Percentiles rank a stretch among this genome's conserved stretches.
phyloP scores from a whole-genome alignment of 2,888 invertebrate species.

The Eilema depressum region DNA sequence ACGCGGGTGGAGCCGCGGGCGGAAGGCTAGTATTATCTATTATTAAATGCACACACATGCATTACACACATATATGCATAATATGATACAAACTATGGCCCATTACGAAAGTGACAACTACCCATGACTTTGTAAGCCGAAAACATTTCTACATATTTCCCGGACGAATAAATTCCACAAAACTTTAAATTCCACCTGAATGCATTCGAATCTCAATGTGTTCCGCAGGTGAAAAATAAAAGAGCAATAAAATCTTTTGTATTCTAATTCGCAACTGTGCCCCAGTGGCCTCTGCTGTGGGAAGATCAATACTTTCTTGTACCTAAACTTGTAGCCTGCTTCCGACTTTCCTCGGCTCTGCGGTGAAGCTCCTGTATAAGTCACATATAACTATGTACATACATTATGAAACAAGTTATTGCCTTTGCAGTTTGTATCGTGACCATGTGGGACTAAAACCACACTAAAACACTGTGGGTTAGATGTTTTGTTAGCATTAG shows the following conservation, averaged over 20 bases:
- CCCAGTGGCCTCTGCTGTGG: conserved; percentile 14
- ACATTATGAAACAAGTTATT: conserved; percentile 25
- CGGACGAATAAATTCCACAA: neutral
- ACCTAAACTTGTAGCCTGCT: conserved; percentile 52
- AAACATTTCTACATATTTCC: conserved; percentile 5
- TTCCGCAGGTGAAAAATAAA: conserved; percentile 24
- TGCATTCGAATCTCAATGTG: conserved; percentile 19
- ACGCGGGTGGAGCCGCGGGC: no score
- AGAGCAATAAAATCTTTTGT: conserved; percentile 42
- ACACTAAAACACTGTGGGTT: conserved; percentile 14
- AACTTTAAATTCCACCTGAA: conserved; percentile 26
- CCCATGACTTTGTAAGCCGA: neutral
- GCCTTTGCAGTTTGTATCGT: conserved; percentile 21
- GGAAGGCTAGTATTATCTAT: no score
- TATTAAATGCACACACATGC: neutral
- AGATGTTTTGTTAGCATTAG: neutral
- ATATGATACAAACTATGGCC: neutral
- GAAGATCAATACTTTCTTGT: conserved; percentile 61
- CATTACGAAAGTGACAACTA: neutral
- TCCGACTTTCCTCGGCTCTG: conserved; percentile 47
- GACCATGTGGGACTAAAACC: conserved; percentile 18
- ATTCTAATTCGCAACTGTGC: conserved; percentile 45
- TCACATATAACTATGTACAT: conserved; percentile 2
- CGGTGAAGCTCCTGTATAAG: conserved; percentile 24
- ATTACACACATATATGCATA: neutral